Base-by-base conservation (phyloP, 2,113 vertebrate genomes). In the Laticauda laticaudata region DNA sequence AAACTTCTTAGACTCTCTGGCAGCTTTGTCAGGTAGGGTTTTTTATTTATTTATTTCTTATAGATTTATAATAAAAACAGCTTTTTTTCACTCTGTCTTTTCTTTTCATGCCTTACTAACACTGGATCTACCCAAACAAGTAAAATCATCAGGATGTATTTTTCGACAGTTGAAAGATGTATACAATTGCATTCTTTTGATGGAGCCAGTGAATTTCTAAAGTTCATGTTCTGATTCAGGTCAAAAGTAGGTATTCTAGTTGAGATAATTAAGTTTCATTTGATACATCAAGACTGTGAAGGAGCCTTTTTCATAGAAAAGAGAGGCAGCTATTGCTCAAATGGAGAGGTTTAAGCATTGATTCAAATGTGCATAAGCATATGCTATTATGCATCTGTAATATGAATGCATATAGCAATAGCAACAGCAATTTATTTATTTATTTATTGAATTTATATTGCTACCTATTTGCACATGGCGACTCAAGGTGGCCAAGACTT, bases 151-250 rank as follows among this genome's bases (percentile, higher is more conserved):
- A 48, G 88, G 54, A 93, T 86, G 20, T 53, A 43, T 61, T 87
- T 54, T 93, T 53, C 14, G 3, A 24, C 53, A 61, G 48, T 54
- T 39, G 5, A 90, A 93, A 43, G 75, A 43, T 61, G 59, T n/a
- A 11, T 55, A 61, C 86, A 86, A 64, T 90, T 61, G 23, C 45
- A 61, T 61, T 90, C 69, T 90, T 93, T 90, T 90, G 18, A 90
- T 34, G 48, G 29, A 53, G 4, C 26, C 55, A 29, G 15, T 87
- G 45, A 86, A 86, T 90, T 87, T 93, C 75, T 90, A 61, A 61
- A 90, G 92, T 87, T 90, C 88, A 93, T 21, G 61, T 39, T 93
- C 21, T 87, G 87, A 43, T 90, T 85, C 75, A 90, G 89, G 88
- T 90, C 55, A 90, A 86, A 45, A 75, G 85, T 86, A 86, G 51